A percentile compares a stretch with the other conserved stretches of the same genome.
These are phyloP conservation scores for Parapristionchus giblindavisi DNA, from an alignment of 2,888 invertebrate genomes.

Conservation along the genomic window DNA sequence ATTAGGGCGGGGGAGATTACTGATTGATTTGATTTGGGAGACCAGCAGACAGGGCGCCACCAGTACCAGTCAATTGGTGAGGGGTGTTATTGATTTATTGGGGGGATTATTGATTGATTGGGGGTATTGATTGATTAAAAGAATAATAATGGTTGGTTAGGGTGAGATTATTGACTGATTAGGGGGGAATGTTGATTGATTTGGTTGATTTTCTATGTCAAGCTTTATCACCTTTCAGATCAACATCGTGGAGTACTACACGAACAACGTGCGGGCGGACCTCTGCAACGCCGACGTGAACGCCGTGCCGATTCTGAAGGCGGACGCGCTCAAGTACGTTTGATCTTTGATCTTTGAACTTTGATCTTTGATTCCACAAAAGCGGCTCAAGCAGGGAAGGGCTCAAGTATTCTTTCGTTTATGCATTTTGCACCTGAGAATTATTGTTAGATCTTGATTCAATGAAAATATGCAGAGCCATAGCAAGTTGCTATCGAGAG, in stretches of 20 bases:
- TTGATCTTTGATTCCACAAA: too few species aligned
- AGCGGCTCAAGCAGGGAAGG: too few species aligned
- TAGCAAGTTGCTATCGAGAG: too few species aligned
- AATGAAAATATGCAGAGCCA: too few species aligned
- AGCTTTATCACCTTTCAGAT: constrained; percentile 72
- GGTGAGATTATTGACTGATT: neutral
- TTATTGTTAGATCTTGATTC: too few species aligned
- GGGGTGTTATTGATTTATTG: neutral
- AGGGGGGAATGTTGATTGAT: neutral
- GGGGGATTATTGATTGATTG: neutral
- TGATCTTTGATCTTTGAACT: too few species aligned
- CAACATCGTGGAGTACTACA: constrained; percentile 87
- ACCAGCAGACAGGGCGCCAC: too few species aligned
- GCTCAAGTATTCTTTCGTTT: too few species aligned
- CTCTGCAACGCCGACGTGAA: constrained; percentile 75
- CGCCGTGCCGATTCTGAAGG: constrained; percentile 79
- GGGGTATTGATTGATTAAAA: neutral
- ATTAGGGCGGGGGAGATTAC: too few species aligned
- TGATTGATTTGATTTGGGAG: too few species aligned
- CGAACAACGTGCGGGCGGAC: constrained; percentile 86
- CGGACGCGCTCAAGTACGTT: constrained; percentile 87
- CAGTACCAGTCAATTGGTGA: neutral
- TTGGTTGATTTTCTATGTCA: neutral
- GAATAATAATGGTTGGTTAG: too few species aligned
- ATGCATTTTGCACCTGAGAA: too few species aligned